Percentiles rank a stretch among this genome's conserved stretches.
These are phyloP conservation scores for Myrmecophaga tridactyla DNA, from an alignment of 2,113 vertebrate species.

Conservation along the genomic window DNA sequence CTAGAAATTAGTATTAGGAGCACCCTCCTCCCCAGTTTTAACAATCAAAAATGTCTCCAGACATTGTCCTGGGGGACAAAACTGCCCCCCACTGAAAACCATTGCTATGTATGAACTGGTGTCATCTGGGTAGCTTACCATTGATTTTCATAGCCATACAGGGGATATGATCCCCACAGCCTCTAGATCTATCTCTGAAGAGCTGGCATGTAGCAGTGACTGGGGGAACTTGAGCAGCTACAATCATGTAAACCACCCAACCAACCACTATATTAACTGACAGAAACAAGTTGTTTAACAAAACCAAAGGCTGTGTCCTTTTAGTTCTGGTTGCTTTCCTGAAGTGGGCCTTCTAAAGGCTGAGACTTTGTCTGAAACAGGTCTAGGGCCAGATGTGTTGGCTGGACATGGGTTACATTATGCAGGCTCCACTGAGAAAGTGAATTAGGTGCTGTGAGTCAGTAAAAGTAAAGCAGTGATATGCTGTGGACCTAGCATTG, in stretches of 20 bases:
- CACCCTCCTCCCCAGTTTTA: neutral
- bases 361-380: neutral
- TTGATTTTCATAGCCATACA: neutral
- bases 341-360: neutral
- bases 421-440: neutral
- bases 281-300: neutral
- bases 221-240: neutral
- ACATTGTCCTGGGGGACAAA: neutral
- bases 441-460: neutral
- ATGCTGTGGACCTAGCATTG: too few species aligned
- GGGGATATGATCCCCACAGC: neutral
- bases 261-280: neutral
- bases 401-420: fast-evolving
- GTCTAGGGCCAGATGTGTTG: neutral
- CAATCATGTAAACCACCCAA: neutral
- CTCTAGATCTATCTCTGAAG: neutral
- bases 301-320: neutral
- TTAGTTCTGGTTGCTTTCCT: neutral
- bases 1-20: neutral
- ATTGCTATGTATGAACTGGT: too few species aligned
- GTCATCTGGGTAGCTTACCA: neutral
- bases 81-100: neutral
- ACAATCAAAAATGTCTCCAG: neutral
- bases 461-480: neutral
- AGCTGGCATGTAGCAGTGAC: neutral